Evolutionary conservation across 2,113 vertebrate genomes (phyloP).

Genomic region (Halcyon malimbica): DNA sequence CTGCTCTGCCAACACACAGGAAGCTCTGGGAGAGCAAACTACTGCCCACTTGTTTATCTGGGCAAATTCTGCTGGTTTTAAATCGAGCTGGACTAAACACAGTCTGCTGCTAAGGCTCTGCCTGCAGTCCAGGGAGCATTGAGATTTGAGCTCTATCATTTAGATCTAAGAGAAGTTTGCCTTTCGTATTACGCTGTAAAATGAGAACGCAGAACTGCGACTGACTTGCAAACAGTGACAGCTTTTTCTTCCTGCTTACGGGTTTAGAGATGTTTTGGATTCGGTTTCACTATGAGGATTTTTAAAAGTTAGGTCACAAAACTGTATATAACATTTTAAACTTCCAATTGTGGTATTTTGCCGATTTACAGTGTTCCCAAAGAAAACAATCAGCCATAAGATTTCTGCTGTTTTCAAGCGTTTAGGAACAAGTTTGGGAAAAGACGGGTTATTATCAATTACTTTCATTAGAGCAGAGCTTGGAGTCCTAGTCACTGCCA

Average conservation of each 20-base stretch:
- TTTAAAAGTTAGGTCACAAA: conserved; percentile 12
- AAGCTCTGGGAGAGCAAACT: conserved; percentile 27
- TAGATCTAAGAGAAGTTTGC: conserved; percentile 49
- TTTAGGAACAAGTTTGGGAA: neutral
- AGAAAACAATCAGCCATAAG: neutral
- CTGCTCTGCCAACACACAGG: conserved; percentile 35
- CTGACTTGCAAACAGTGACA: neutral
- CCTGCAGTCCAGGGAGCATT: conserved; percentile 6
- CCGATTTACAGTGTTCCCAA: conserved; percentile 20
- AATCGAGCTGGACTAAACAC: neutral
- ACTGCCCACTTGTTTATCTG: conserved; percentile 11
- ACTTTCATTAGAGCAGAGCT: neutral
- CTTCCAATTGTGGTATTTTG: conserved; percentile 7
- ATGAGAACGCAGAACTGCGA: conserved; percentile 17
- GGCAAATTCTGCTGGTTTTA: conserved; percentile 33
- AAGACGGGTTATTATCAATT: neutral
- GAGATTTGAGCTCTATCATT: conserved; percentile 40
- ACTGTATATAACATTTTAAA: neutral
- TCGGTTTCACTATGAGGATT: neutral
- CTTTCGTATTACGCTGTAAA: neutral
- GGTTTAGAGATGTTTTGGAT: neutral
- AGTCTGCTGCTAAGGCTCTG: neutral
- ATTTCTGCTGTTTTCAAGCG: conserved; percentile 3
- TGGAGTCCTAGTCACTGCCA: conserved; percentile 1
- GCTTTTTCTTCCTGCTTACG: neutral